Conservation (phyloP, 2,113 vertebrate genomes). For the Takifugu flavidus region DNA sequence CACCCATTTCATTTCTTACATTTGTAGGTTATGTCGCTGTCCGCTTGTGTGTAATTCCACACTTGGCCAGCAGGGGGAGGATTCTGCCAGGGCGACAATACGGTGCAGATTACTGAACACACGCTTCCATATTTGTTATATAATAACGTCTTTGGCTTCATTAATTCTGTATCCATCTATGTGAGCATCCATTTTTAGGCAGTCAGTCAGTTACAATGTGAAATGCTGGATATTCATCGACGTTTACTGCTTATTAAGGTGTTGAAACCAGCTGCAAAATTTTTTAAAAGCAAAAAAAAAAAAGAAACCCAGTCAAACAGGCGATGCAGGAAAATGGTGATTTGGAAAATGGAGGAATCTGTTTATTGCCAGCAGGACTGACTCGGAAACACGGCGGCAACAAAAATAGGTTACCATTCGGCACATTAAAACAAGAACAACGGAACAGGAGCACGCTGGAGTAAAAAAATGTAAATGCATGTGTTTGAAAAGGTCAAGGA, state of each 20-base stretch:
- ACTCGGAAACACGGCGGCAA: conserved; percentile 48
- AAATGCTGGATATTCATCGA: no score
- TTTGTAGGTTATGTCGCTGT: background rate
- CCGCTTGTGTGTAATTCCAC: conserved; percentile 1
- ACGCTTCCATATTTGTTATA: conserved; percentile 3
- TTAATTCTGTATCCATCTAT: background rate
- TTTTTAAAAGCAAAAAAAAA: no score
- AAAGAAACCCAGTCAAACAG: background rate
- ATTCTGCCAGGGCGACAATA: conserved; percentile 1
- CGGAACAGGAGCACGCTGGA: conserved; percentile 40
- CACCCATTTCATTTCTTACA: background rate
- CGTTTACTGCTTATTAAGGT: no score
- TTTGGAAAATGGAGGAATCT: conserved; percentile 34
- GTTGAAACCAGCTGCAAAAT: no score
- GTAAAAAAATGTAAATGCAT: conserved; percentile 56
- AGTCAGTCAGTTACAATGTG: no score
- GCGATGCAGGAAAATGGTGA: background rate
- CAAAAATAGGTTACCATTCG: conserved; percentile 31
- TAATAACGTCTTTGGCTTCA: conserved; percentile 5
- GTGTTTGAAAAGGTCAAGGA: conserved; percentile 41
- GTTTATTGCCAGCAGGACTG: conserved; percentile 59
- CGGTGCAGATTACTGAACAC: background rate
- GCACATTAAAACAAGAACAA: conserved; percentile 51
- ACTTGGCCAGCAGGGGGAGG: conserved; percentile 55
- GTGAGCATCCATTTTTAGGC: background rate